Evolutionary conservation across 2,888 invertebrate species (phyloP).

Genomic region (Cepaea hortensis): DNA sequence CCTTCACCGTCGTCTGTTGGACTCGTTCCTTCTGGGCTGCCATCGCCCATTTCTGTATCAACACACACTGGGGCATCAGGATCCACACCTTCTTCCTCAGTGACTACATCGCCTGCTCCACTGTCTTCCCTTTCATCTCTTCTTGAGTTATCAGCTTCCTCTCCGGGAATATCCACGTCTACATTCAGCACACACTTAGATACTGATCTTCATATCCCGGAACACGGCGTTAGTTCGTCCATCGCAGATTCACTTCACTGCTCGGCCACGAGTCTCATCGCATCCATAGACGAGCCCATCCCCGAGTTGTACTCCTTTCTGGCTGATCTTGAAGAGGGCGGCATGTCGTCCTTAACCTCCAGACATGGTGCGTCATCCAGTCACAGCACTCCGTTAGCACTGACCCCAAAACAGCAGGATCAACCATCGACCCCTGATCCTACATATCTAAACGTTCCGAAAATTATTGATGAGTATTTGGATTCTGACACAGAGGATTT

Average conservation of each 20-base stretch:
- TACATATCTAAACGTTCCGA: constrained; percentile 39
- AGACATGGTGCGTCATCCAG: constrained; percentile 42
- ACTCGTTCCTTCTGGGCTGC: neutral
- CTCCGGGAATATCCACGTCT: constrained; percentile 1
- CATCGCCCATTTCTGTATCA: constrained; percentile 23
- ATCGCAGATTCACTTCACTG: constrained; percentile 7
- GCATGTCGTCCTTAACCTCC: constrained; percentile 22
- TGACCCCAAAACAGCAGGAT: constrained; percentile 29
- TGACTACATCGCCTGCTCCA: constrained; percentile 35
- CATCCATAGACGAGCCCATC: constrained; percentile 51
- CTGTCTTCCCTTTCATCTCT: constrained; percentile 25
- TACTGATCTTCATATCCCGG: neutral
- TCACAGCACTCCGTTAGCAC: constrained; percentile 25
- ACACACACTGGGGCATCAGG: neutral
- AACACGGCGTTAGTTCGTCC: neutral
- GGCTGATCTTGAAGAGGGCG: constrained; percentile 47
- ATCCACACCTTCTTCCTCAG: constrained; percentile 31
- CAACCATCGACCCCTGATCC: constrained; percentile 36
- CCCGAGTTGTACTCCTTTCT: constrained; percentile 50
- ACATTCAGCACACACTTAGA: constrained; percentile 1
- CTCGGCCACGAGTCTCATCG: constrained; percentile 35
- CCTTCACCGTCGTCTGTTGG: constrained; percentile 35
- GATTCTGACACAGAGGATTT: neutral
- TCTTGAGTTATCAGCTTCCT: constrained; percentile 10
- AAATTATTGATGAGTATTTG: constrained; percentile 37